Base-by-base conservation (phyloP, 23 tunicate species). In the Corella eumyota region DNA sequence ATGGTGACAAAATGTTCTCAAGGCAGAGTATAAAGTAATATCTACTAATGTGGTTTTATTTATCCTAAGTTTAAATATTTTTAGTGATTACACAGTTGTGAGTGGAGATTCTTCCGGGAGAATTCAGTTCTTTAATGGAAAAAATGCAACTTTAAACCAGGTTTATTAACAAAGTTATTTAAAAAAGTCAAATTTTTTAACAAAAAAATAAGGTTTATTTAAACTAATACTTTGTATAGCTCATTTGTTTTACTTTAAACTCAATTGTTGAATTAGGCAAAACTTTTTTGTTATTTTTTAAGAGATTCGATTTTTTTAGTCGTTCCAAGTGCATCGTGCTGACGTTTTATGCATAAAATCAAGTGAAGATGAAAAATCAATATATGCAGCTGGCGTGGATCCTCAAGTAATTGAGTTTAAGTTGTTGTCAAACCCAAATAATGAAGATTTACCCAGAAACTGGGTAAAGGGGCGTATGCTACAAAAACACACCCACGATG, bases 61-160 rank as follows among this genome's bases (percentile, higher is more conserved):
- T n/a, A n/a, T n/a, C n/a, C n/a, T n/a, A n/a, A n/a, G n/a, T n/a
- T 31, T 17, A 27, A 20, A 9, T 25, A 28, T 59, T 29, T 59
- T 26, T 1, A 79, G 95, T 21, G 74, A 85, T 58, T 55, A 59
- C 50, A 85, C 95, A 11, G 62, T 85, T 22, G 72, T 85, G 22
- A 85, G 95, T 49, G 95, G 95, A 20, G 95, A 85, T 59, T 85
- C 95, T 0, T 61, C 40, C 3, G 95, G 95, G 0, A 49, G 76
- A 65, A 78, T 85, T 25, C 72, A 71, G 51, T 85, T 85, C 66
- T 85, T 85, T 85, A 60, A 85, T 51, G 73, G 85, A 37, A 85
- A 65, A 45, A 76, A 77, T 40, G 75, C 52, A 1, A 77, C 95
- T 15, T 50, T 61, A 31, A 20, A 71, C 23, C 64, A 77, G 65